Evolutionary conservation across 2,888 invertebrate species (phyloP).

Genomic region (Mayetiola destructor): DNA sequence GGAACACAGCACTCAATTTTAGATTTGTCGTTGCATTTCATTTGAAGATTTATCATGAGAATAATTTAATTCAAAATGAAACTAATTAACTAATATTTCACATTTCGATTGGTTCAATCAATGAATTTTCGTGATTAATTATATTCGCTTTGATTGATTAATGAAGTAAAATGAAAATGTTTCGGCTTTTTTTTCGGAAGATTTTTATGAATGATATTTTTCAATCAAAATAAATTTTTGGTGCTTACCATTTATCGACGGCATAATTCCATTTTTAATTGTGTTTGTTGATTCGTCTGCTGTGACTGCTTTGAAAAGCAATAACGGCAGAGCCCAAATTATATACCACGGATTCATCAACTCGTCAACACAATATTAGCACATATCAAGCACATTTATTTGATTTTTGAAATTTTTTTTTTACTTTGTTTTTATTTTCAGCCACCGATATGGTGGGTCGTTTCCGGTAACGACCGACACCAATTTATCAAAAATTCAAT

Average conservation of each 20-base stretch:
- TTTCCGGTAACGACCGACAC: background rate
- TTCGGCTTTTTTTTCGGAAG: no score
- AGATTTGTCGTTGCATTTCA: no score
- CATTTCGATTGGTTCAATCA: no score
- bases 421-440: no score
- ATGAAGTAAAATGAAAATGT: background rate
- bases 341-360: constrained; percentile 36
- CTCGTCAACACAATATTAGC: constrained; percentile 25
- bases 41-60: no score
- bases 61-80: no score
- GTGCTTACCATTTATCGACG: constrained; percentile 14
- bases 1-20: no score
- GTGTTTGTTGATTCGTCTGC: constrained; percentile 34
- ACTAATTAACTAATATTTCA: no score
- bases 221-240: no score
- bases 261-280: constrained; percentile 13
- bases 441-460: no score
- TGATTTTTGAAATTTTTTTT: background rate
- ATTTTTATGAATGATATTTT: no score
- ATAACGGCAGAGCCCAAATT: constrained; percentile 34
- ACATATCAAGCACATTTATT: constrained; percentile 5
- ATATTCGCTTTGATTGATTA: constrained; percentile 1
- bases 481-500: background rate
- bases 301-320: constrained; percentile 32
- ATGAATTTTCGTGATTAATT: no score